phyloP scores from a whole-genome alignment of 2,113 vertebrate genomes.

The Nannobrachium achirus region DNA sequence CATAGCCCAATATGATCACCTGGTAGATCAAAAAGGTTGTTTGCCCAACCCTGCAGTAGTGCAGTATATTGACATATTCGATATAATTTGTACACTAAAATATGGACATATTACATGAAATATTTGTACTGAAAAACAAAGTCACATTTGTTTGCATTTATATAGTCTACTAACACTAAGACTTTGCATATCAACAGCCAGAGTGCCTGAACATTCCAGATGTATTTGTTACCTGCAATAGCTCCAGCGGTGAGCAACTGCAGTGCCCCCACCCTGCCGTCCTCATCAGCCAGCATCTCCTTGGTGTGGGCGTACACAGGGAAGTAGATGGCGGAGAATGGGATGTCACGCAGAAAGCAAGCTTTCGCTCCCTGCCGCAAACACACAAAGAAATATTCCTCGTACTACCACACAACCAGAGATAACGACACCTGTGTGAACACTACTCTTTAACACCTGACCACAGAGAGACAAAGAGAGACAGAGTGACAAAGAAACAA shows the following conservation, averaged over 20 bases:
- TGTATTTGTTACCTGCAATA: constrained; percentile 87
- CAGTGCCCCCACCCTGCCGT: constrained; percentile 85
- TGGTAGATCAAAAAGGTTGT: too few species aligned
- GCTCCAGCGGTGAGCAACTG: constrained; percentile 94
- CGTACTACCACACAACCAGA: constrained; percentile 16
- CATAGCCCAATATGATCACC: too few species aligned
- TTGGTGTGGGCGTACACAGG: constrained; percentile 96
- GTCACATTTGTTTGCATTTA: too few species aligned
- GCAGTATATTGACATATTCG: background rate
- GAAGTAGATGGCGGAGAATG: constrained; percentile 99
- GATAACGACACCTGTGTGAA: constrained; percentile 7
- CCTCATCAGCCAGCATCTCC: constrained; percentile 85
- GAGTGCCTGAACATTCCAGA: constrained; percentile 19
- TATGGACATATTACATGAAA: background rate
- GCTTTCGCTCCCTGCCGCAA: constrained; percentile 93
- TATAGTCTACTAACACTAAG: too few species aligned
- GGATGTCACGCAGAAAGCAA: constrained; percentile 97
- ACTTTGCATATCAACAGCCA: background rate
- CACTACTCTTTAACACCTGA: background rate
- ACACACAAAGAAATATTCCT: constrained; percentile 11
- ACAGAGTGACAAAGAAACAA: background rate
- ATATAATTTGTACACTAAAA: constrained; percentile 1
- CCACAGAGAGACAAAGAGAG: background rate
- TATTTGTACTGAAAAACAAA: background rate
- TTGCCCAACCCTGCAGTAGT: too few species aligned